These are phyloP conservation scores for Misgurnus anguillicaudatus DNA, from an alignment of 2,113 vertebrate genomes.

Conservation along the genomic window DNA sequence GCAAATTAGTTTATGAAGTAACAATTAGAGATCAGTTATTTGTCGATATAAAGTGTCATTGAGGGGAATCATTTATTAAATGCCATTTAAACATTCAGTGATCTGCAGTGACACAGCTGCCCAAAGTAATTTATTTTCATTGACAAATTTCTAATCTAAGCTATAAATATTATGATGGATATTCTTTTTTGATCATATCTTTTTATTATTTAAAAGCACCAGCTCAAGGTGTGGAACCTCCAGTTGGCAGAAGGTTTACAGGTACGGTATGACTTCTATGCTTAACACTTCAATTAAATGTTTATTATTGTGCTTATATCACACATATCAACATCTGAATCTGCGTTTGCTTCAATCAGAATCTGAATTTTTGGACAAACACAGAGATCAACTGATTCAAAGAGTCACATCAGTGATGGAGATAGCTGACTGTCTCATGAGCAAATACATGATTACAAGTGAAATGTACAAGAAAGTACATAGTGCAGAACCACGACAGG, in stretches of 20 bases:
- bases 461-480: background rate
- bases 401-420: slow-evolving; percentile 31
- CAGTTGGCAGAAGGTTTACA: background rate
- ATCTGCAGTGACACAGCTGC: too few species aligned
- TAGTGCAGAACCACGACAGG: background rate
- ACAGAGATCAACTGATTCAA: slow-evolving; percentile 7
- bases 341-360: slow-evolving; percentile 2
- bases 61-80: too few species aligned
- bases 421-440: slow-evolving; percentile 17
- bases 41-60: too few species aligned
- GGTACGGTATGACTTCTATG: background rate
- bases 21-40: too few species aligned
- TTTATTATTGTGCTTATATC: too few species aligned
- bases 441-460: background rate
- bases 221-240: background rate
- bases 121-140: too few species aligned
- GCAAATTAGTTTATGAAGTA: too few species aligned
- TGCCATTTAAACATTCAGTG: too few species aligned
- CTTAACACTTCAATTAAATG: background rate
- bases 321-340: background rate
- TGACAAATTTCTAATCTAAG: too few species aligned
- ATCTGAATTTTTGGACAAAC: slow-evolving; percentile 2
- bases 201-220: background rate
- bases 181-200: background rate
- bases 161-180: too few species aligned